phyloP scores from a whole-genome alignment of 92 coral and sea anemone genomes.

The Phenganax stokvisi region DNA sequence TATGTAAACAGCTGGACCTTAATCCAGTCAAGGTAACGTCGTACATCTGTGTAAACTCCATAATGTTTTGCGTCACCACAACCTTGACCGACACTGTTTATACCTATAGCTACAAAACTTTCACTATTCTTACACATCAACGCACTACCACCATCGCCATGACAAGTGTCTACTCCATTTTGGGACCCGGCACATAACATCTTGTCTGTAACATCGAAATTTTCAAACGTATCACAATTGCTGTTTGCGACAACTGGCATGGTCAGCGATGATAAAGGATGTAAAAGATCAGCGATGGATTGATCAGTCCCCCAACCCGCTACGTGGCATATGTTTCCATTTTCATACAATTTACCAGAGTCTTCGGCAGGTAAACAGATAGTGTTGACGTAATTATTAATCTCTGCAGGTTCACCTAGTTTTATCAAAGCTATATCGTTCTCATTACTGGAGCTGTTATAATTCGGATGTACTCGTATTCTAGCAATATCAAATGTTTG shows the following conservation, averaged over 20 bases:
- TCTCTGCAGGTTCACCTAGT: conserved; percentile 51
- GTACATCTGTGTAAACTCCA: conserved; percentile 67
- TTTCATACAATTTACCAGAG: conserved; percentile 23
- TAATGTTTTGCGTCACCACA: conserved; percentile 73
- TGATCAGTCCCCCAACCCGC: conserved; percentile 73
- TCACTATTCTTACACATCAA: conserved; percentile 61
- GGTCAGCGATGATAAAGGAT: conserved; percentile 51
- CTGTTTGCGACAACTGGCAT: conserved; percentile 61
- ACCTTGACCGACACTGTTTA: conserved; percentile 84
- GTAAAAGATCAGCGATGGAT: conserved; percentile 34
- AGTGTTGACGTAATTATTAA: conserved; percentile 54
- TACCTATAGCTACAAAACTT: conserved; percentile 61
- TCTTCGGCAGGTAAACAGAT: conserved; percentile 59
- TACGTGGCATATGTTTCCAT: conserved; percentile 57
- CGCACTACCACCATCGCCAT: conserved; percentile 82
- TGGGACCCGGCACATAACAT: conserved; percentile 75
- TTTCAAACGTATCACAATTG: conserved; percentile 50
- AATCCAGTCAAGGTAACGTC: conserved; percentile 69
- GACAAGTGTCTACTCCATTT: conserved; percentile 63
- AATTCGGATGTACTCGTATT: conserved; percentile 63
- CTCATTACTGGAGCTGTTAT: conserved; percentile 54
- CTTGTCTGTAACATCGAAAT: conserved; percentile 54
- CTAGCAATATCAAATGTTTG: conserved; percentile 54
- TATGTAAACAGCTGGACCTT: conserved; percentile 34
- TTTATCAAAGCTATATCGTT: conserved; percentile 73